phyloP scores from a whole-genome alignment of 2,113 vertebrate genomes.

The Rhinolophus ferrumequinum region DNA sequence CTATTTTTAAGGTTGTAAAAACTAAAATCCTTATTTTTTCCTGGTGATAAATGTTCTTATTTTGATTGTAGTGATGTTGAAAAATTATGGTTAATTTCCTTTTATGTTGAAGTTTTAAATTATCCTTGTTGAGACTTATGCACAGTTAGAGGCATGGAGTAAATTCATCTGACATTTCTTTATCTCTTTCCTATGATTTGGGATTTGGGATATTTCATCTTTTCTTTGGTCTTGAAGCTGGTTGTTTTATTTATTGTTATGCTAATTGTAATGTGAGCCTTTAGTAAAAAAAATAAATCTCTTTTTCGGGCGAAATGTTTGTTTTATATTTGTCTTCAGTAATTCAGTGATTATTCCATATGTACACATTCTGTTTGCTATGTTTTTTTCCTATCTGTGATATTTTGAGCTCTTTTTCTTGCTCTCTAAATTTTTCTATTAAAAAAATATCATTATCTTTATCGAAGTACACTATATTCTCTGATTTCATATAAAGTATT shows the following conservation, averaged over 20 bases:
- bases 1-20: background rate
- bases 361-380: background rate
- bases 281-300: background rate
- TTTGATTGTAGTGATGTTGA: background rate
- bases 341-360: slow-evolving; percentile 27
- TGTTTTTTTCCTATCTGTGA: background rate
- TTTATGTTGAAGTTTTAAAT: background rate
- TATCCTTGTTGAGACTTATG: background rate
- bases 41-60: background rate
- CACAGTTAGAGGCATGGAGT: background rate
- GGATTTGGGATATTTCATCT: background rate
- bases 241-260: background rate
- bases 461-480: background rate
- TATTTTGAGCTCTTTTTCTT: background rate
- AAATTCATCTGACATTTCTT: background rate
- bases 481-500: background rate
- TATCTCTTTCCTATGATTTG: background rate
- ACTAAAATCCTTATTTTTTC: background rate
- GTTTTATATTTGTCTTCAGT: background rate
- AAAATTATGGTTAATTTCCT: background rate
- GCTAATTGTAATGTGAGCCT: background rate
- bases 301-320: background rate
- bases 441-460: background rate
- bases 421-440: background rate
- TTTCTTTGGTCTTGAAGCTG: background rate